phyloP scores from a whole-genome alignment of 2,113 vertebrate genomes.

The Saccopteryx bilineata region DNA sequence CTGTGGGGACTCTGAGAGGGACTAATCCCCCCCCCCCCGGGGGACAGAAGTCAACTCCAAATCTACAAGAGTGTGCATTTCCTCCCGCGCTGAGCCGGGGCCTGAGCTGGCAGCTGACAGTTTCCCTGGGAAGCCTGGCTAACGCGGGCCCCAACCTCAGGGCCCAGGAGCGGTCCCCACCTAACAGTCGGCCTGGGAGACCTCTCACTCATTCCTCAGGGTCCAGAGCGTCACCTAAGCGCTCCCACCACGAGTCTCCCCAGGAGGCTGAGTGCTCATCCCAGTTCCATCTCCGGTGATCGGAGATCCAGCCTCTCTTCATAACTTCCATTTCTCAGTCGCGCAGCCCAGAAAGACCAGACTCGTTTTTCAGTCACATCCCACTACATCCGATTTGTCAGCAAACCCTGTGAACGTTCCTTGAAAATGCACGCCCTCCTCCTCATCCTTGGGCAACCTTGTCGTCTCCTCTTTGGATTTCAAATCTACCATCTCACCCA shows the following conservation, averaged over 20 bases:
- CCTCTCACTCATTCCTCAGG: not conserved
- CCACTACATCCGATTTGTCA: not conserved
- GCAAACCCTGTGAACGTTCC: not conserved
- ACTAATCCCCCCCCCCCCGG: no score
- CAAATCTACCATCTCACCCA: not conserved
- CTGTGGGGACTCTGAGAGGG: not conserved
- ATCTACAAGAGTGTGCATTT: not conserved
- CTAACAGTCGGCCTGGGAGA: no score
- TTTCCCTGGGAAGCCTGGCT: not conserved
- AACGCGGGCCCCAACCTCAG: not conserved
- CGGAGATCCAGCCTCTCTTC: not conserved
- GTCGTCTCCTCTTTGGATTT: not conserved
- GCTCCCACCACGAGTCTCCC: not conserved
- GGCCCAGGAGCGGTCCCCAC: not conserved
- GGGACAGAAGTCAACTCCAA: not conserved
- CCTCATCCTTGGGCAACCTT: not conserved
- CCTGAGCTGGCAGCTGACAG: fast-evolving
- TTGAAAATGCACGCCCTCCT: not conserved
- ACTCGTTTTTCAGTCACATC: not conserved
- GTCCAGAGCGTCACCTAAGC: not conserved
- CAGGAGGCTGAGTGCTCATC: not conserved
- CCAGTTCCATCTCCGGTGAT: not conserved
- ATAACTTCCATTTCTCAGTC: not conserved
- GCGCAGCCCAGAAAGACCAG: not conserved
- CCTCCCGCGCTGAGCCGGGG: not conserved